Evolutionary conservation across 1,140 invertebrate genomes (phyloP), one percentile per base, ranked within the genome.

Genomic region (Nebria ingens): DNA sequence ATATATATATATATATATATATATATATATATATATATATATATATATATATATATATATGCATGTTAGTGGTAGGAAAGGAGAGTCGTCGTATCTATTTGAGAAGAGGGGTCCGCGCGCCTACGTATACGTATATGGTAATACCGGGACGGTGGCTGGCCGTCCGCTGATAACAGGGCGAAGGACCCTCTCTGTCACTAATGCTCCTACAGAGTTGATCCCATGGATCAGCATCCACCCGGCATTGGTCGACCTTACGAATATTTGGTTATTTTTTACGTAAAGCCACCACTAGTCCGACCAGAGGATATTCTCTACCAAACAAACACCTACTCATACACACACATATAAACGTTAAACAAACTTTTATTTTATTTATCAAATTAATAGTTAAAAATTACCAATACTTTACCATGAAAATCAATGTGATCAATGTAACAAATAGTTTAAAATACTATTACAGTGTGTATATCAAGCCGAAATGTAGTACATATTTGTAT

Each of bases 141-240:
- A 34, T 34, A 61, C 66, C 61, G 65, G 63, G 61, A 64, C 61
- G 64, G 65, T 63, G 65, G 65, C 67, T 69, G 67, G 68, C 64
- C 68, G 62, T 62, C 61, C 63, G 62, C 68, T 70, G 68, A 70
- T 70, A 70, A 70, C 66, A n/a, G n/a, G 63, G 63, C 40, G 40
- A 34, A 67, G 67, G 68, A 65, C 67, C 62, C 63, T 61, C 53
- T 45, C 58, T 61, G 54, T 52, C 56, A 59, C 56, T 59, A 56
- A 58, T 53, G 54, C 57, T 54, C 55, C 51, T 59, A 4, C 9
- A 45, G 40, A 45, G 6, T 45, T 45, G 40, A 45, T 45, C 40
- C 40, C 40, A 9, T 9, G 40, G 40, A 45, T 45, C 40, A 45
- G 6, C 9, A 3, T 17, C 15, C 40, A 17, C 9, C 40, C 17